Evolutionary conservation across 2,797 vertebrate genomes (phyloP), one percentile per base, ranked within the genome.

Genomic region (Urosaurus nigricauda): DNA sequence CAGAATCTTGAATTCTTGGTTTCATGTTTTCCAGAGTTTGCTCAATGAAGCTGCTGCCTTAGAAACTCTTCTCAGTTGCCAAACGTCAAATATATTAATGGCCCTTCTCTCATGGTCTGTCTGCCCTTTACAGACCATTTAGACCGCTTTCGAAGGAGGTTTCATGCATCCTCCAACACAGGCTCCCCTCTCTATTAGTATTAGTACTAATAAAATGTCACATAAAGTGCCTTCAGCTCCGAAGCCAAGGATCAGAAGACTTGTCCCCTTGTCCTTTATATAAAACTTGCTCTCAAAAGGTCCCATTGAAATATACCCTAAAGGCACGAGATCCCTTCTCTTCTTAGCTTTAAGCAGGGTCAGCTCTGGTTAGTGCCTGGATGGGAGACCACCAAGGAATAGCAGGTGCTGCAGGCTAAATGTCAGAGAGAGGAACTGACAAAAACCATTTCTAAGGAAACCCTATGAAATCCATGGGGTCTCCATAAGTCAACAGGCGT

Each of bases 51-150:
- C 47, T 37, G 32, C 13, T 37, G 35, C 68, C 73, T 24, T 24
- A 24, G 40, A 35, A 53, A n/a, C 11, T 17, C 21, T 70, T 26
- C 40, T 43, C n/a, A 51, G 2, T 7, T 32, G 24, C n/a, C n/a
- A n/a, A n/a, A n/a, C n/a, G n/a, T n/a, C n/a, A n/a, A n/a, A n/a
- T n/a, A n/a, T n/a, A n/a, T n/a, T n/a, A n/a, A n/a, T n/a, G n/a
- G 37, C 58, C 35, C 60, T 32, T 85, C 26, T 40, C 8, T 32
- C 21, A 21, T 9, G 0, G 40, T 26, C 51, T 40, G 0, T 0
- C 53, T 75, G 78, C 26, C 11, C 60, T 1, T 51, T 26, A 51
- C 0, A 2, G 65, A 65, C 86, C 7, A 56, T 65, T 1, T 35
- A 81, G 21, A 32, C 24, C 3, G 53, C 19, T 58, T 40, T 81